Evolutionary conservation across 2,113 vertebrate species (phyloP).

Genomic region (Macaca fascicularis): DNA sequence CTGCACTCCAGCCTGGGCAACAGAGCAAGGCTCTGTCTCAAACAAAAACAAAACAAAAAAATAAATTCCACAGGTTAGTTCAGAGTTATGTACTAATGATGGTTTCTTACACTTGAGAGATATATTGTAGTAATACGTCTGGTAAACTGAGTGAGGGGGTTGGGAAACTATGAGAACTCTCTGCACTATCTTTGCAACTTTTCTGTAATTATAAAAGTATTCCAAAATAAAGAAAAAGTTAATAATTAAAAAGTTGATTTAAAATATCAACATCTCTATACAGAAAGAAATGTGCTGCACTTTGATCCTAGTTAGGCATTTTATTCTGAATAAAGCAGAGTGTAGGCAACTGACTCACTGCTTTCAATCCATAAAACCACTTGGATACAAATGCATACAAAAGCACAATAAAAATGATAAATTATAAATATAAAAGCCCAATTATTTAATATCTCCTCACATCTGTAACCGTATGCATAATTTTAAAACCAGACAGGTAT

Average conservation of each 20-base stretch:
- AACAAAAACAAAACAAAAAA: too few species aligned
- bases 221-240: not conserved
- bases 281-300: not conserved
- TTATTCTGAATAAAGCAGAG: conserved; percentile 34
- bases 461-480: not conserved
- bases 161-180: not conserved
- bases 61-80: not conserved
- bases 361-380: not conserved
- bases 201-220: not conserved
- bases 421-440: not conserved
- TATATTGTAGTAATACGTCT: not conserved
- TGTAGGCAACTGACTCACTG: not conserved
- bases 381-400: not conserved
- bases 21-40: too few species aligned
- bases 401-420: not conserved
- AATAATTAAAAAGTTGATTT: not conserved
- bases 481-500: not conserved
- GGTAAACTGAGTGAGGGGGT: not conserved
- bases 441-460: not conserved
- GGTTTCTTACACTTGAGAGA: not conserved
- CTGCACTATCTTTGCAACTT: not conserved
- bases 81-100: not conserved
- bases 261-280: not conserved
- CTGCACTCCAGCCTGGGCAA: too few species aligned
- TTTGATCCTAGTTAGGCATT: not conserved